Evolutionary conservation across 2,888 invertebrate species (phyloP), one percentile per base, ranked within the genome.

Genomic region (Rhodophaea formosa): DNA sequence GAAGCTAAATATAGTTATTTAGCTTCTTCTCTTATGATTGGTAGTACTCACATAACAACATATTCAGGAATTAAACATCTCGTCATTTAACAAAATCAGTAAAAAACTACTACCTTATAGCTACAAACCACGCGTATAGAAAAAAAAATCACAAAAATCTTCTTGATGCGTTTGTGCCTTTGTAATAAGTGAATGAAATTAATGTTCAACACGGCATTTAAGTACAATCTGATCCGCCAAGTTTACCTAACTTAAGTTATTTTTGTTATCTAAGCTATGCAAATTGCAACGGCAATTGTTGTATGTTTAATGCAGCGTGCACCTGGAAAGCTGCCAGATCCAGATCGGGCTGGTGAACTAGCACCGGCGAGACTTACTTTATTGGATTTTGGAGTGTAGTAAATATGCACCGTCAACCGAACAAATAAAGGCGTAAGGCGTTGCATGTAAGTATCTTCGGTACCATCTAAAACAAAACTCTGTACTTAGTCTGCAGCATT

Each of bases 361-460:
- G 35, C 35, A 51, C 15, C 51, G 35, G 35, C 51, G 35, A 51
- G 51, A 51, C 51, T 35, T 35, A 51, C 51, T 51, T 46, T 46
- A 46, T 46, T 46, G 46, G 46, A 46, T 46, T 46, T 46, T 23
- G 12, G 17, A 46, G 8, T 16, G 8, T 5, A 12, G 23, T 46
- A 46, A 46, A 45, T 39, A 39, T 39, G 1, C 39, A 39, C 39
- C 39, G 39, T 39, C 39, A 39, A 39, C 39, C 12, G 12, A 12
- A 39, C 39, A 39, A 39, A 39, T 39, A 39, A 39, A 10, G 12
- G 39, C 3, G 12, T 39, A 10, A 23, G 39, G 12, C 35, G 8
- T 10, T 8, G 35, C 35, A 35, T 35, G 35, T 12, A 35, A 35
- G 8, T 8, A n/a, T n/a, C n/a, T n/a, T n/a, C n/a, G n/a, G n/a